phyloP scores from a whole-genome alignment of 1,140 invertebrate species.

The Calephelis virginiensis region DNA sequence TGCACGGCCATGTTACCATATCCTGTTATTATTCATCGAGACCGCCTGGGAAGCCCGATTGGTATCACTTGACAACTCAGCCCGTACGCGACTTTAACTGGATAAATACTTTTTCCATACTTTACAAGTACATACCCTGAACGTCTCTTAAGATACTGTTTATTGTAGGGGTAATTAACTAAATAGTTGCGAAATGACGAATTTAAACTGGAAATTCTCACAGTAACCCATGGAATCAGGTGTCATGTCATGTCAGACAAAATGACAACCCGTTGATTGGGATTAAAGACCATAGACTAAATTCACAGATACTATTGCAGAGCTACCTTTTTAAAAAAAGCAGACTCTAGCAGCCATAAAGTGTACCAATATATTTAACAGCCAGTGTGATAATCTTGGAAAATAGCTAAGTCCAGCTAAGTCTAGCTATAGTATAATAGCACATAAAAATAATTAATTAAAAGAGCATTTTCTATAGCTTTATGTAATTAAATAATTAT shows the following conservation, averaged over 20 bases:
- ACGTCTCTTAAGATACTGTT: conserved; percentile 29
- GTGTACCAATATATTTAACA: no score
- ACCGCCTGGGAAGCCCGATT: conserved; percentile 64
- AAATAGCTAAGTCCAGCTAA: no score
- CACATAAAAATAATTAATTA: no score
- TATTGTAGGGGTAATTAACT: conserved; percentile 34
- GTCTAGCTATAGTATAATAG: no score
- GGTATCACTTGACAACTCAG: conserved; percentile 46
- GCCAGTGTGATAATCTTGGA: no score
- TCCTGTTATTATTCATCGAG: conserved; percentile 72
- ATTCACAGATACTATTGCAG: background rate
- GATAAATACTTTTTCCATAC: conserved; percentile 43
- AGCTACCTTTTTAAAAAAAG: no score
- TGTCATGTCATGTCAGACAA: conserved; percentile 69
- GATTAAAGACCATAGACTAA: conserved; percentile 34
- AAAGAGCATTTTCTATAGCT: no score
- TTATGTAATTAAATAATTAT: no score
- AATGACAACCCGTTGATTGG: conserved; percentile 64
- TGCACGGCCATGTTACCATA: conserved; percentile 76
- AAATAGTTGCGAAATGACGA: conserved; percentile 55
- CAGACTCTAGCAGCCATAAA: no score
- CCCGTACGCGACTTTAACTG: conserved; percentile 42
- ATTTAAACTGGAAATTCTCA: conserved; percentile 60
- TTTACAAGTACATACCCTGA: conserved; percentile 32
- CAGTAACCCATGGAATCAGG: conserved; percentile 69